These are phyloP conservation scores for Phoxinus phoxinus DNA, from an alignment of 2,113 vertebrate genomes.

Conservation along the genomic window DNA sequence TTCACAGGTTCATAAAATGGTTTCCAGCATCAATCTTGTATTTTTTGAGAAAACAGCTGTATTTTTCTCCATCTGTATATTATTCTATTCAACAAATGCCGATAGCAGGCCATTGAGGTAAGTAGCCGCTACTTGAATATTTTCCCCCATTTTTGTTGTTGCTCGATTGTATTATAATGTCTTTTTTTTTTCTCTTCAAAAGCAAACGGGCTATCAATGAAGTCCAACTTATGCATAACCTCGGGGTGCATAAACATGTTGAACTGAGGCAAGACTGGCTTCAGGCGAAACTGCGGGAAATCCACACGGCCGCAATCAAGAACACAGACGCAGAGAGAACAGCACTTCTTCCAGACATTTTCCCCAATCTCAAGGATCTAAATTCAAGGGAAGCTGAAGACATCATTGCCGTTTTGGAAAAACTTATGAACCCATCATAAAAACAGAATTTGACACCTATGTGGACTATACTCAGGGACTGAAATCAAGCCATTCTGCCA, in stretches of 20 bases:
- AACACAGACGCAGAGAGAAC: conserved; percentile 58
- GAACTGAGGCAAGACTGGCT: conserved; percentile 89
- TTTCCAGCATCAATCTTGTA: conserved; percentile 62
- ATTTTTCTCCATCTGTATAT: conserved; percentile 73
- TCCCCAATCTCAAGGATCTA: conserved; percentile 63
- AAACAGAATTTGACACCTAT: neutral
- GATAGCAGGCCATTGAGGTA: conserved; percentile 84
- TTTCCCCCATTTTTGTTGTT: neutral
- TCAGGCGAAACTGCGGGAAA: conserved; percentile 80
- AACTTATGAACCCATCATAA: conserved; percentile 60
- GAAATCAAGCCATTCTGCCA: neutral
- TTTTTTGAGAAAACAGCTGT: conserved; percentile 66
- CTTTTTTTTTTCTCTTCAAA: conserved; percentile 3
- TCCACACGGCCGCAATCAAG: conserved; percentile 75
- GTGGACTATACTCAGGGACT: conserved; percentile 12
- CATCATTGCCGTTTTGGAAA: conserved; percentile 62
- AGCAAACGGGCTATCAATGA: conserved; percentile 91
- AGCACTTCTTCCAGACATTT: conserved; percentile 63
- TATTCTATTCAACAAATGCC: conserved; percentile 73
- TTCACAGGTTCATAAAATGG: conserved; percentile 72
- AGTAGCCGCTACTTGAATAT: conserved; percentile 55
- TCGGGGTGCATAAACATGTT: conserved; percentile 79
- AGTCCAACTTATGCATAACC: conserved; percentile 92
- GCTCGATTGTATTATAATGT: neutral
- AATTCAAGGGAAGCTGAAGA: conserved; percentile 63